Evolutionary conservation across 2,797 vertebrate genomes (phyloP), one percentile per base, ranked within the genome.

Genomic region (Labeo calbasu): DNA sequence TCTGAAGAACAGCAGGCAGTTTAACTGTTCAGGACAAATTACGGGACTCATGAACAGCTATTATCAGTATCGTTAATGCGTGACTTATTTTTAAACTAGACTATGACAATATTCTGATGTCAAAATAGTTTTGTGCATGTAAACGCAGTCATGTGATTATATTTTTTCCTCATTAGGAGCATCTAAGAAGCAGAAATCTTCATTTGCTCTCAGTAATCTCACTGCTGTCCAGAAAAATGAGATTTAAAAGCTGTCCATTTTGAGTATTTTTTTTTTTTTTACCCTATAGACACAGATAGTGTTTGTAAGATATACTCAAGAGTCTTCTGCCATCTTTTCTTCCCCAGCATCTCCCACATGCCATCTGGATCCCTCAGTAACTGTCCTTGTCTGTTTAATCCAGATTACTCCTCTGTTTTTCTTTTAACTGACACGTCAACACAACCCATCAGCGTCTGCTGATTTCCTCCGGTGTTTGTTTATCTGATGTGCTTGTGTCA

Each of bases 321-420:
- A 23, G 55, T 72, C 61, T 21, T 46, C 36, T 48, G 11, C 4
- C 32, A 46, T 61, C 11, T 10, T 69, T 43, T 68, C 78, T 69
- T 28, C 66, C n/a, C 55, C 11, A 48, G 43, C 3, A 2, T 69
- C 78, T 57, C 23, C 57, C 36, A 23, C 10, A 0, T 50, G 50
- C 85, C 87, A 86, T 86, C 80, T 85, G 83, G 63, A 80, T 65
- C 50, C 46, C 75, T 23, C n/a, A 72, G 73, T 59, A 77, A 65
- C 72, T 40, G 68, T 43, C 50, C 28, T 70, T 14, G 3, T 46
- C 82, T 69, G 23, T 51, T 71, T 61, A 80, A 75, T 69, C 65
- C 78, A 73, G 73, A 78, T 81, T 55, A 7, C 36, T 59, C 17
- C 10, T 65, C 53, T 80, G 13, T 73, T 51, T 51, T 69, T 48